These are phyloP conservation scores for Hephaestus fuliginosus DNA, from an alignment of 2,797 vertebrate species.

Conservation along the genomic window DNA sequence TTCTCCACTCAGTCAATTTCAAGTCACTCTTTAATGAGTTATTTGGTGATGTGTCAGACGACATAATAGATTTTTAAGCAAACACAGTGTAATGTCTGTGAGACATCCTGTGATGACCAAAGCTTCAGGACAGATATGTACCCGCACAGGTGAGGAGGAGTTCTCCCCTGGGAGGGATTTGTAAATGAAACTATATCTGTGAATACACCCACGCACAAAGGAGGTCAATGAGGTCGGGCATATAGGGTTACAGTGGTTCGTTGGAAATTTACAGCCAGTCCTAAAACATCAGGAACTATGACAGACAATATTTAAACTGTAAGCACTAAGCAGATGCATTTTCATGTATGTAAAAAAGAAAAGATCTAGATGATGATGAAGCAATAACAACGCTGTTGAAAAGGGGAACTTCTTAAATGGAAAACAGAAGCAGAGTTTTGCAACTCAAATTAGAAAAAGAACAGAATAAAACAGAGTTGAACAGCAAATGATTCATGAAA, in stretches of 20 bases:
- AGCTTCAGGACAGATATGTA: conserved; percentile 40
- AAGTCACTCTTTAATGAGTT: conserved; percentile 51
- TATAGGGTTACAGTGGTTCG: conserved; percentile 53
- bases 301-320: conserved; percentile 34
- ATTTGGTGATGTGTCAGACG: conserved; percentile 13
- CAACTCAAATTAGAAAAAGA: conserved; percentile 5
- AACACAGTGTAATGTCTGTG: conserved; percentile 33
- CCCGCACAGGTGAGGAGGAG: conserved; percentile 44
- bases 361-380: conserved; percentile 12
- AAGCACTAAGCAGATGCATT: conserved; percentile 35
- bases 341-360: conserved; percentile 8
- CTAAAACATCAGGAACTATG: conserved; percentile 57
- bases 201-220: conserved; percentile 62
- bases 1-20: conserved; percentile 42
- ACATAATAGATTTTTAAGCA: conserved; percentile 27
- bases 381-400: conserved; percentile 2
- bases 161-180: conserved; percentile 55
- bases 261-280: conserved; percentile 72
- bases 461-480: conserved; percentile 20
- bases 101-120: conserved; percentile 15
- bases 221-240: conserved; percentile 44
- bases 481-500: conserved; percentile 31
- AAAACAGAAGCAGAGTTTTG: conserved; percentile 32
- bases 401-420: conserved; percentile 14
- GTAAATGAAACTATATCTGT: conserved; percentile 68